Conservation (phyloP, 2,797 vertebrate genomes). For the Galago senegalensis region DNA sequence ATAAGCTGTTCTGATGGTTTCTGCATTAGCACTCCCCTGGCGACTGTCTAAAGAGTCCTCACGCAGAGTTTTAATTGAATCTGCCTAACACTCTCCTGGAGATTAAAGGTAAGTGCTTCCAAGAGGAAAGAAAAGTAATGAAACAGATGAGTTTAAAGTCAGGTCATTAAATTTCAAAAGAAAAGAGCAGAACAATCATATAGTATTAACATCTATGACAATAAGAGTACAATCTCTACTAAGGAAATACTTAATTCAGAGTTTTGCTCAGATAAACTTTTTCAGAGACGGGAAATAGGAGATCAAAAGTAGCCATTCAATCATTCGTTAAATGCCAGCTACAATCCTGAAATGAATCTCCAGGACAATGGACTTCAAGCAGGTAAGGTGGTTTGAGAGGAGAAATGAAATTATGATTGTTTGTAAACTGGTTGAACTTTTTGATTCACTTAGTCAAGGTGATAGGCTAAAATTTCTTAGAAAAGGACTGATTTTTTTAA, state of each 20-base stretch:
- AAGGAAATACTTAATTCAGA: conserved; percentile 21
- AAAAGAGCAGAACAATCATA: neutral
- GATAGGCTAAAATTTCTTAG: neutral
- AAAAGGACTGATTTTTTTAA: neutral
- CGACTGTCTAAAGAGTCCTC: neutral
- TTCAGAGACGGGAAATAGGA: conserved; percentile 20
- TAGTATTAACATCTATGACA: neutral
- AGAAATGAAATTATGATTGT: neutral
- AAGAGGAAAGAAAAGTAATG: conserved; percentile 65
- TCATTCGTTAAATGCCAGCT: neutral
- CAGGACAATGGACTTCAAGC: neutral
- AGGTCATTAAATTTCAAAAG: neutral
- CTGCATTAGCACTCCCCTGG: conserved; percentile 43
- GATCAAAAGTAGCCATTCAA: conserved; percentile 28
- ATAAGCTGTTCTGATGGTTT: conserved; percentile 33
- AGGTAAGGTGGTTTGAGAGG: neutral
- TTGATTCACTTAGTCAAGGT: conserved; percentile 12
- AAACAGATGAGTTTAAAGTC: conserved; percentile 51
- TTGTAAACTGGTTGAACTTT: conserved; percentile 27
- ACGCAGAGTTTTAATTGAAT: conserved; percentile 74
- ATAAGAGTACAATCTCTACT: neutral
- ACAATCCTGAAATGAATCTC: neutral
- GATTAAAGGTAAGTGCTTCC: conserved; percentile 74
- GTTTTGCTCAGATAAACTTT: conserved; percentile 43
- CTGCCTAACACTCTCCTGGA: conserved; percentile 54